Conservation (phyloP, 2,797 vertebrate genomes). For the Pseudochaenichthys georgianus region DNA sequence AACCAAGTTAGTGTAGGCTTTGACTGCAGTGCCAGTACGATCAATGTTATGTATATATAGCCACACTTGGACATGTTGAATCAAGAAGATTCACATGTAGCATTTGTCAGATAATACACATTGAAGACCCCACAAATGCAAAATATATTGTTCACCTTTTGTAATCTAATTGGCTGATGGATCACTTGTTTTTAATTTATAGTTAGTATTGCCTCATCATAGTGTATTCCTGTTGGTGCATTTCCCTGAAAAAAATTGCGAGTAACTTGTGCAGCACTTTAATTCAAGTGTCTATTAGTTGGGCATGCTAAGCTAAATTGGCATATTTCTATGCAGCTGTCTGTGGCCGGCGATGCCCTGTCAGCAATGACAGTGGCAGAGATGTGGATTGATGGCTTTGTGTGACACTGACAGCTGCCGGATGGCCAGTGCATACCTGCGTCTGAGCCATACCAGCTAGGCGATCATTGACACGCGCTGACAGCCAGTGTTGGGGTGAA, state of each 20-base stretch:
- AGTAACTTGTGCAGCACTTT: background rate
- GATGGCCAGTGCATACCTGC: conserved; percentile 68
- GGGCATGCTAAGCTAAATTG: conserved; percentile 62
- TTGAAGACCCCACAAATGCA: background rate
- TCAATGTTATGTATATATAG: background rate
- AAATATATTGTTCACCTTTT: background rate
- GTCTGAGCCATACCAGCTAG: conserved; percentile 61
- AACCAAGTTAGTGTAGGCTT: conserved; percentile 17
- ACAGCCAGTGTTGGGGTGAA: conserved; percentile 62
- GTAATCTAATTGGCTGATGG: background rate
- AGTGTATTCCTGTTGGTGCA: background rate
- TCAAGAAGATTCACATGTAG: background rate
- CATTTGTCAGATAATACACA: background rate
- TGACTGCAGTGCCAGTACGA: background rate
- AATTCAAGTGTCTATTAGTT: conserved; percentile 57
- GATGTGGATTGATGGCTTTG: conserved; percentile 76
- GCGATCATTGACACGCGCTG: conserved; percentile 71
- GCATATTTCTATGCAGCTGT: conserved; percentile 62
- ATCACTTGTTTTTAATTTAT: background rate
- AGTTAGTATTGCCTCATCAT: background rate
- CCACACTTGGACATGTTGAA: background rate
- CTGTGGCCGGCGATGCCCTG: conserved; percentile 60
- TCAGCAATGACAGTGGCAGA: conserved; percentile 64
- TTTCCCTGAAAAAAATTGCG: background rate
- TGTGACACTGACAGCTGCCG: conserved; percentile 75